A percentile compares a stretch with the other conserved stretches of the same genome.
Conservation (phyloP, 2,113 vertebrate genomes). For the Erythrolamprus reginae region DNA sequence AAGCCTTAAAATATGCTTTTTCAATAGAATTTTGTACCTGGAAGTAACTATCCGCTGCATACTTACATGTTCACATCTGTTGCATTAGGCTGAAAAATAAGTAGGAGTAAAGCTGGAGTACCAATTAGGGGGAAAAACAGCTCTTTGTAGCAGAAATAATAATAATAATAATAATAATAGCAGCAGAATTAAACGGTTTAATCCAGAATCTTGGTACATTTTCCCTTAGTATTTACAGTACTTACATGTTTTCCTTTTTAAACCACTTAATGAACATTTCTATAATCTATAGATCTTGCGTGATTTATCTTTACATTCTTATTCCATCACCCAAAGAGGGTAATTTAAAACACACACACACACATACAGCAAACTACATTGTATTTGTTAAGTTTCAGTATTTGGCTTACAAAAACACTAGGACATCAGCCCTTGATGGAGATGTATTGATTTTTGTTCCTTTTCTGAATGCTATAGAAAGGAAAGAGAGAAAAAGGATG, state of each 20-base stretch:
- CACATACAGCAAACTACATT: conserved; percentile 1
- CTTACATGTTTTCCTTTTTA: background rate
- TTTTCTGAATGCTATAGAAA: conserved; percentile 72
- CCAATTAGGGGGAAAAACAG: background rate
- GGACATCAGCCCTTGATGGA: conserved; percentile 76
- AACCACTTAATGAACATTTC: background rate
- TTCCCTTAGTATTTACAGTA: background rate
- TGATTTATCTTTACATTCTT: background rate
- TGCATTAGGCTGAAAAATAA: background rate
- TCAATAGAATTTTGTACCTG: background rate
- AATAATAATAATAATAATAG: background rate
- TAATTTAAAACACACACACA: background rate
- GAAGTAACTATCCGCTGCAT: background rate
- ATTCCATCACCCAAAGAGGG: background rate
- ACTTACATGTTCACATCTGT: background rate
- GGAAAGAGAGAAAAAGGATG: conserved; percentile 53
- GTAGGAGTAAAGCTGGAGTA: background rate
- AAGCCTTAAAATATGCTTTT: background rate
- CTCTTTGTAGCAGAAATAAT: background rate
- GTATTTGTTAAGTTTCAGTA: conserved; percentile 57
- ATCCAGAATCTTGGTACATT: background rate
- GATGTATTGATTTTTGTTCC: conserved; percentile 72
- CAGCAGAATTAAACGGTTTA: background rate
- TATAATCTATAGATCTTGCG: background rate
- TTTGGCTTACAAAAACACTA: conserved; percentile 63